A percentile compares a stretch with the other conserved stretches of the same genome.
Conservation (phyloP, 2,888 invertebrate species). For the Atherix ibis region DNA sequence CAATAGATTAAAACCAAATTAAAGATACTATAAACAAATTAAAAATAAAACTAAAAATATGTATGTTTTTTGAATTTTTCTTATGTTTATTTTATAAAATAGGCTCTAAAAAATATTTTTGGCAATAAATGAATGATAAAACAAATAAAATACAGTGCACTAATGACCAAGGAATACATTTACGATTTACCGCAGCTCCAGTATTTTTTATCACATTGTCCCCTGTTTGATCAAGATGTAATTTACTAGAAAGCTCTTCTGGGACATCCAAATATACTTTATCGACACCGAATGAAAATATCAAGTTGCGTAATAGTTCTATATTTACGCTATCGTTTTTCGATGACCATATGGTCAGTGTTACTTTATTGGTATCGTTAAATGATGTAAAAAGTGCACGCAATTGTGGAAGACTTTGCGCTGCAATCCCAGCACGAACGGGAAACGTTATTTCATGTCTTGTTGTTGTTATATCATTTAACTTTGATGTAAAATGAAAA, state of each 20-base stretch:
- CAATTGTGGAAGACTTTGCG: conserved; percentile 45
- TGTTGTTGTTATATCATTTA: conserved; percentile 26
- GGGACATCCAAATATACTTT: conserved; percentile 69
- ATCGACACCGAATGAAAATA: conserved; percentile 47
- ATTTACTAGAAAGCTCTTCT: conserved; percentile 36
- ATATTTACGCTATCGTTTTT: conserved; percentile 51
- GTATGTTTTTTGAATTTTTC: too few relatives aligned
- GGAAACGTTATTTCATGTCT: conserved; percentile 67
- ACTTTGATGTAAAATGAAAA: too few relatives aligned
- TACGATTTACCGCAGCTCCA: too few relatives aligned
- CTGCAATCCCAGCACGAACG: conserved; percentile 52
- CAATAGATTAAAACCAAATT: too few relatives aligned
- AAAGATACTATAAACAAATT: too few relatives aligned
- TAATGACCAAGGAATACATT: too few relatives aligned
- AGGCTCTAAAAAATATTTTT: too few relatives aligned
- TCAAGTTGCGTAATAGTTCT: conserved; percentile 44
- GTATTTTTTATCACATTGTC: too few relatives aligned
- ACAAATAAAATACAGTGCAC: too few relatives aligned
- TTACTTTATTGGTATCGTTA: conserved; percentile 27
- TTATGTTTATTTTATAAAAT: too few relatives aligned
- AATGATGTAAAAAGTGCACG: conserved; percentile 39
- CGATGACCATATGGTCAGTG: conserved; percentile 68
- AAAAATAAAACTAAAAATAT: too few relatives aligned
- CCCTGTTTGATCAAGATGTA: conserved; percentile 28
- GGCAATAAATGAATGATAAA: too few relatives aligned